Evolutionary conservation across 2,888 invertebrate genomes (phyloP), one percentile per base, ranked within the genome.

Genomic region (Brenthis hecate): DNA sequence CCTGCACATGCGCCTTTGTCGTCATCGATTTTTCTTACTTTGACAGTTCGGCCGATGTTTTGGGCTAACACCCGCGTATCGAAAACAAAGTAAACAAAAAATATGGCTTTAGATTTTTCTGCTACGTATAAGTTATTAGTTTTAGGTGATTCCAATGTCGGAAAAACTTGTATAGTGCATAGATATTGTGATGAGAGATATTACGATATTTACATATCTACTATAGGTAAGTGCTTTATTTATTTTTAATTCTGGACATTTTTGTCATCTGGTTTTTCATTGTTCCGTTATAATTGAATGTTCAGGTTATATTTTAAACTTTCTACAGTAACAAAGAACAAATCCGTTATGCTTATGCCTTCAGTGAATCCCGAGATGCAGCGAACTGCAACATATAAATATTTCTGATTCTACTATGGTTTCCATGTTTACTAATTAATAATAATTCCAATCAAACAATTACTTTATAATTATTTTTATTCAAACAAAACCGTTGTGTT

Each of bases 141-240:
- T 80, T 93, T 97, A 82, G 97, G 97, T 69, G 97, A 97, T 92
- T 97, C 97, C 65, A 97, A 97, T 93, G 97, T 97, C 73, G 97
- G 97, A 19, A 97, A 97, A 94, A 97, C 97, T 71, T 97, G 97
- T 89, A 96, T 97, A 79, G 97, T 97, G 80, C 97, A 97, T 87
- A 94, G 97, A 88, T 97, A 97, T 83, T 97, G 97, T 86, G 97
- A 97, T 86, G 97, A 97, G 88, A 94, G 96, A 80, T 97, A 97
- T 89, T 97, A 97, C 91, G 97, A 97, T 86, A 97, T 97, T 76
- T 97, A 97, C 90, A 97, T 97, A 92, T 97, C 97, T 60, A 97
- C 97, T 75, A 97, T 97, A 92, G 97, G 97, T 97, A 88, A 95
- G 95, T 92, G 71, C 77, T 78, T 76, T 82, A 84, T 86, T 88